Evolutionary conservation across 1,140 invertebrate species (phyloP), one percentile per base, ranked within the genome.

Genomic region (Calliphora vicina): DNA sequence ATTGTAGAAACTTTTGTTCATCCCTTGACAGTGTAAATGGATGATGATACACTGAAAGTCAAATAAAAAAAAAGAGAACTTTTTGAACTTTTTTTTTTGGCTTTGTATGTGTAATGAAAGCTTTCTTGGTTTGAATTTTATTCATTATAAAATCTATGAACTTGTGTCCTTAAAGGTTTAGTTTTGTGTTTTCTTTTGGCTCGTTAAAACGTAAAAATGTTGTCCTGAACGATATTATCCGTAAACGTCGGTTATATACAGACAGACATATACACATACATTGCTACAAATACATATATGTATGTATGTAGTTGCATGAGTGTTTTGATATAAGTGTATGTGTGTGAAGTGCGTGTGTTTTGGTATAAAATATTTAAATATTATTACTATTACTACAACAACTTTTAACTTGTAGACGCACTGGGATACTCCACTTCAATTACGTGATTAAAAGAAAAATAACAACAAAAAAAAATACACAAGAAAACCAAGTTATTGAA

Each of bases 141-240:
- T 67, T 43, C 23, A 78, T 43, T 43, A 43, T 27, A 78, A 78
- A 78, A 78, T 43, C 35, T 78, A 45, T 78, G 35, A 23, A 23
- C 74, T 43, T 20, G 20, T 78, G 74, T 78, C 74, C 74, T 78
- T 78, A 45, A 78, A 43, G 74, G 35, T 78, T 43, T 43, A 78
- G 74, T 78, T 45, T 42, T 43, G 35, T 23, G 17, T 45, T 20
- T 25, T 43, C 35, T 26, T 42, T 78, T 20, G 74, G 20, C 15
- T n/a, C 17, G 35, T 43, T 12, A 20, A 43, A 43, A 78, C 35
- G 35, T 78, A n/a, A 45, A 45, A 67, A 67, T 23, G 61, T 25
- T 0, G 0, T n/a, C 50, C n/a, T 57, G n/a, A 57, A n/a, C 17
- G 0, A n/a, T n/a, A 1, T 57, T 17, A n/a, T 17, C n/a, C 50